Conservation (phyloP, 1,140 invertebrate species). For the Thereuonema tuberculata region DNA sequence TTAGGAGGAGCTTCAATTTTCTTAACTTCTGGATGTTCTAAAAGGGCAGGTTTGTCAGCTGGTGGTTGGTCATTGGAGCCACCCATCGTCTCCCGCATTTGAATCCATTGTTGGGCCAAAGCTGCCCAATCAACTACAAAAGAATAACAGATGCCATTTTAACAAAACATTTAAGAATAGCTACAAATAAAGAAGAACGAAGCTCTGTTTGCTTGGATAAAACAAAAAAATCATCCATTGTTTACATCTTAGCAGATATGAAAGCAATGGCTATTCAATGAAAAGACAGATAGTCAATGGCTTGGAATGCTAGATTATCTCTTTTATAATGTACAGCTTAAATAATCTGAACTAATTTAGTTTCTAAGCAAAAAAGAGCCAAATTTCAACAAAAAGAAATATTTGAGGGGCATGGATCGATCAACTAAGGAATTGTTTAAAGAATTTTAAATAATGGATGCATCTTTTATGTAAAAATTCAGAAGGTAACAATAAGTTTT, state of each 20-base stretch:
- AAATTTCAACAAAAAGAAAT: too few relatives aligned
- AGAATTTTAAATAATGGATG: too few relatives aligned
- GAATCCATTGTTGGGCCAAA: conserved; percentile 93
- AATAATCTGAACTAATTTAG: too few relatives aligned
- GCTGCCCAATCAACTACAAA: conserved; percentile 80
- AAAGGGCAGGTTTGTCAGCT: conserved; percentile 35
- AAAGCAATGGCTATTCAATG: neutral
- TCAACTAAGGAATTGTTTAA: too few relatives aligned
- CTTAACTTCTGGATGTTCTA: conserved; percentile 16
- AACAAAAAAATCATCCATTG: neutral
- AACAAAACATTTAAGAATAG: neutral
- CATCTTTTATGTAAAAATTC: too few relatives aligned
- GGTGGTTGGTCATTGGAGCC: conserved; percentile 24
- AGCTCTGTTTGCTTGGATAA: too few relatives aligned
- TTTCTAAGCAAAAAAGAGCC: too few relatives aligned
- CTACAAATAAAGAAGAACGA: neutral
- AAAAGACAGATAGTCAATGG: too few relatives aligned
- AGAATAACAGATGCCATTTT: conserved; percentile 11
- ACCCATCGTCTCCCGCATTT: conserved; percentile 61
- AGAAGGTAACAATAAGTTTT: too few relatives aligned
- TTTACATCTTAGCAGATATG: neutral
- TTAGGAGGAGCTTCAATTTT: neutral
- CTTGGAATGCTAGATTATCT: too few relatives aligned
- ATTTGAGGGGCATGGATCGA: too few relatives aligned
- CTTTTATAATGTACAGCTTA: too few relatives aligned